Percentiles rank a stretch among this genome's conserved stretches.
phyloP scores from a whole-genome alignment of 2,888 invertebrate species.

The Patella pellucida region DNA sequence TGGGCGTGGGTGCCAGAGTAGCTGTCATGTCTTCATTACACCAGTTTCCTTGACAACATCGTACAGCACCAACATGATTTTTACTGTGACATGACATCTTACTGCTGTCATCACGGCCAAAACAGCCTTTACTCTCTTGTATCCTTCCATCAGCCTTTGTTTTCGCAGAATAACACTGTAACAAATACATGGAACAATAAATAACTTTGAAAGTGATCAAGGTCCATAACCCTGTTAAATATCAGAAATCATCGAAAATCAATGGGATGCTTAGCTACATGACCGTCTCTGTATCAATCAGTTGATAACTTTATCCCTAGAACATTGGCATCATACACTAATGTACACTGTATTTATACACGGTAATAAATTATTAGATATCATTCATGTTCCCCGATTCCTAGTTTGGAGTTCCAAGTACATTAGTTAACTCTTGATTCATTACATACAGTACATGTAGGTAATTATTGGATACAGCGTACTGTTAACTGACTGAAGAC shows the following conservation, averaged over 20 bases:
- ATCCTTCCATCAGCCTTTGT: neutral
- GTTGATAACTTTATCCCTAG: no score
- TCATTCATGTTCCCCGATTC: no score
- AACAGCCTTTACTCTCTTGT: slow-evolving; percentile 2
- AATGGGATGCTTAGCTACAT: no score
- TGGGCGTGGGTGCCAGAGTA: neutral
- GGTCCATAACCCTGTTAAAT: neutral
- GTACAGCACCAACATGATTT: slow-evolving; percentile 1
- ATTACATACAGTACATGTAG: no score
- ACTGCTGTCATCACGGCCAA: slow-evolving; percentile 5
- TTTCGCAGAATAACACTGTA: neutral
- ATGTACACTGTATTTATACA: no score
- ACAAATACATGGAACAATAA: neutral
- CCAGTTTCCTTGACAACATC: slow-evolving; percentile 1
- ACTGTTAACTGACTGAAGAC: no score
- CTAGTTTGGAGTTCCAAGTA: no score
- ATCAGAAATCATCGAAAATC: neutral
- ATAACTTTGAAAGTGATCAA: neutral
- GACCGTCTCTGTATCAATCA: no score
- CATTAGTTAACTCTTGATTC: no score
- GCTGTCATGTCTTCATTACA: neutral
- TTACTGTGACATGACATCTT: slow-evolving; percentile 14
- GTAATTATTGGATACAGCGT: no score
- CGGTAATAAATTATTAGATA: no score
- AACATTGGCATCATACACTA: no score